These are phyloP conservation scores for Stenopsyche tienmushanensis DNA, from an alignment of 1,140 invertebrate species.

Conservation along the genomic window DNA sequence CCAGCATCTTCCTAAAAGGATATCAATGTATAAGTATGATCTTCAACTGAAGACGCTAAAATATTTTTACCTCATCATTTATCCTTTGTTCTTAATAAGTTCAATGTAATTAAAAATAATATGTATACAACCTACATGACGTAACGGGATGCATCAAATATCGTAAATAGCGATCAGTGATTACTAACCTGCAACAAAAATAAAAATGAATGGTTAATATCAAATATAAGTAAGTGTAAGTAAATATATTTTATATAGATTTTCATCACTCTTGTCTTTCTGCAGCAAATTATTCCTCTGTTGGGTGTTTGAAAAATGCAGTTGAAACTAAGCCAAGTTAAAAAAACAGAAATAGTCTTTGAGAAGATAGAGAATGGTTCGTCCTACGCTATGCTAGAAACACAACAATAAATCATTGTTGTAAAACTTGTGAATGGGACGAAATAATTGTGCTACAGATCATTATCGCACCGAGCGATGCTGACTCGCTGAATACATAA, in stretches of 20 bases:
- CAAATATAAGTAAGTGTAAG: not conserved
- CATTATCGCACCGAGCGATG: not conserved
- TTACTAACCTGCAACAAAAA: not conserved
- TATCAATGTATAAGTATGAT: too few species aligned
- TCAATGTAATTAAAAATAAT: too few species aligned
- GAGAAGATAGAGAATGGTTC: slow-evolving; percentile 6
- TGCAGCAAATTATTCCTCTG: not conserved
- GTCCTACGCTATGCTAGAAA: slow-evolving; percentile 11
- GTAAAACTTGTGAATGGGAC: slow-evolving; percentile 28
- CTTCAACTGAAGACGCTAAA: not conserved
- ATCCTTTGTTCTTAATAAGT: too few species aligned
- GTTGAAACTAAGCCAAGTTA: slow-evolving; percentile 34
- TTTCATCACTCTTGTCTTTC: not conserved
- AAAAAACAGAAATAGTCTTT: slow-evolving; percentile 21
- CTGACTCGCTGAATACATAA: not conserved
- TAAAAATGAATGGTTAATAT: too few species aligned
- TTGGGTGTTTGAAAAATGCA: slow-evolving; percentile 8
- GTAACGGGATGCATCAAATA: too few species aligned
- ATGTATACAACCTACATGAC: too few species aligned
- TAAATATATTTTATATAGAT: not conserved
- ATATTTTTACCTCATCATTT: not conserved
- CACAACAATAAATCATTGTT: slow-evolving; percentile 33
- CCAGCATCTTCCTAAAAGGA: not conserved
- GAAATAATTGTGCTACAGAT: slow-evolving; percentile 16
- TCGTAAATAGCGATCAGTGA: not conserved